phyloP scores from a whole-genome alignment of 2,113 vertebrate species.

The Nymphicus hollandicus region DNA sequence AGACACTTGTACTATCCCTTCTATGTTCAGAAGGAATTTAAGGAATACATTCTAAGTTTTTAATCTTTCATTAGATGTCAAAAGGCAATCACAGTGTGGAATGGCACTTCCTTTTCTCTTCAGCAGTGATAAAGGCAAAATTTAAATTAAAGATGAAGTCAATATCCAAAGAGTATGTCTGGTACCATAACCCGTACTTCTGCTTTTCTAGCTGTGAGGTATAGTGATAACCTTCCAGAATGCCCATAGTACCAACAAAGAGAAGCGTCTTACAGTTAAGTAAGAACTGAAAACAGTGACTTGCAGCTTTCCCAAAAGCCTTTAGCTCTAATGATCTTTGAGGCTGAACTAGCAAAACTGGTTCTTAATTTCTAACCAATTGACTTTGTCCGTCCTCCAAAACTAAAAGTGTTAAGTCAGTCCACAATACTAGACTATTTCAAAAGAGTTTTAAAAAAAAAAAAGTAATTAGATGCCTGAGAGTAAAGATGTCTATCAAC shows the following conservation, averaged over 20 bases:
- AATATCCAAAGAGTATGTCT: neutral
- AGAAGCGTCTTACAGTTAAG: neutral
- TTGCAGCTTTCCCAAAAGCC: neutral
- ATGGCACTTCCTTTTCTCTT: neutral
- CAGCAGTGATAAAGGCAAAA: neutral
- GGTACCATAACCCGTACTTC: neutral
- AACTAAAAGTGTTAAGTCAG: neutral
- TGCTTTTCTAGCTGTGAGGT: neutral
- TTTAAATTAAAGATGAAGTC: neutral
- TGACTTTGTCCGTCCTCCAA: neutral
- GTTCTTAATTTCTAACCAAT: neutral
- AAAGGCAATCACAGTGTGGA: neutral
- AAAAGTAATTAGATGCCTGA: neutral
- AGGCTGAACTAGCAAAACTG: neutral
- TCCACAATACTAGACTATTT: neutral
- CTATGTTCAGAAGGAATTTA: neutral
- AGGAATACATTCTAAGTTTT: neutral
- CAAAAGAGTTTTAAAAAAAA: neutral
- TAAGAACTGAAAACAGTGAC: neutral
- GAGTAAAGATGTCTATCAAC: conserved; percentile 40
- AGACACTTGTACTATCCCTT: neutral
- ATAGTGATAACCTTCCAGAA: neutral
- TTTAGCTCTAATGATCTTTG: neutral
- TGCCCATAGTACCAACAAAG: neutral
- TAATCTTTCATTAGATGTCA: neutral